Evolutionary conservation across 2,113 vertebrate species (phyloP).

Genomic region (Cinclus mexicanus): DNA sequence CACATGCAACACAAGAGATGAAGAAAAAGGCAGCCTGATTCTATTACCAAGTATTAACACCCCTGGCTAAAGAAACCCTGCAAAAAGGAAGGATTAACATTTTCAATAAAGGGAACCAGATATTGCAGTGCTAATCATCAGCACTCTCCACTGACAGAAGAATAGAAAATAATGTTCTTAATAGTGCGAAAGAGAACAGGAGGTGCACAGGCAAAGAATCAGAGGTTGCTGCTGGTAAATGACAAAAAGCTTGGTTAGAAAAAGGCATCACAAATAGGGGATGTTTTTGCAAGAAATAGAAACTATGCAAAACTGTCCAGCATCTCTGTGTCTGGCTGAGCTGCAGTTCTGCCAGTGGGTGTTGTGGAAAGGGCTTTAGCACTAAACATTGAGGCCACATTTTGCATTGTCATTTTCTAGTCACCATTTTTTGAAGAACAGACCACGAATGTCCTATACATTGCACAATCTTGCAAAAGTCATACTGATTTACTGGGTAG

Average conservation of each 20-base stretch:
- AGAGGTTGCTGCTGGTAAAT: slow-evolving; percentile 15
- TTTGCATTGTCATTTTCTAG: background rate
- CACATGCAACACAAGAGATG: slow-evolving; percentile 38
- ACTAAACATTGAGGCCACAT: background rate
- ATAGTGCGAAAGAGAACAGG: slow-evolving; percentile 39
- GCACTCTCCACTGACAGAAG: background rate
- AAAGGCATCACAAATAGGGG: slow-evolving; percentile 8
- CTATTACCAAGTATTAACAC: slow-evolving; percentile 63
- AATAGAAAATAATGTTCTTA: slow-evolving; percentile 56
- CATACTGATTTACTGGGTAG: background rate
- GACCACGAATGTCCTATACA: background rate
- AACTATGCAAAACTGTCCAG: background rate
- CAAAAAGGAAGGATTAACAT: slow-evolving; percentile 65
- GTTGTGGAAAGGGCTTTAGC: background rate
- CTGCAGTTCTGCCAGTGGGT: background rate
- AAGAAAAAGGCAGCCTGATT: slow-evolving; percentile 49
- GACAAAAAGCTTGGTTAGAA: slow-evolving; percentile 34
- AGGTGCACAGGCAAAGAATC: slow-evolving; percentile 22
- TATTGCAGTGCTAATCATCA: slow-evolving; percentile 47
- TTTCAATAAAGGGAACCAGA: slow-evolving; percentile 46
- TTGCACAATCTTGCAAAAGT: background rate
- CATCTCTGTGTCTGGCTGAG: background rate
- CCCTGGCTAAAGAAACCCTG: slow-evolving; percentile 52
- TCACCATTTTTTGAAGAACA: background rate
- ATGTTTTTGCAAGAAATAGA: background rate